Base-by-base conservation (phyloP, 2,797 vertebrate species). In the Bryconaethiops microstoma region DNA sequence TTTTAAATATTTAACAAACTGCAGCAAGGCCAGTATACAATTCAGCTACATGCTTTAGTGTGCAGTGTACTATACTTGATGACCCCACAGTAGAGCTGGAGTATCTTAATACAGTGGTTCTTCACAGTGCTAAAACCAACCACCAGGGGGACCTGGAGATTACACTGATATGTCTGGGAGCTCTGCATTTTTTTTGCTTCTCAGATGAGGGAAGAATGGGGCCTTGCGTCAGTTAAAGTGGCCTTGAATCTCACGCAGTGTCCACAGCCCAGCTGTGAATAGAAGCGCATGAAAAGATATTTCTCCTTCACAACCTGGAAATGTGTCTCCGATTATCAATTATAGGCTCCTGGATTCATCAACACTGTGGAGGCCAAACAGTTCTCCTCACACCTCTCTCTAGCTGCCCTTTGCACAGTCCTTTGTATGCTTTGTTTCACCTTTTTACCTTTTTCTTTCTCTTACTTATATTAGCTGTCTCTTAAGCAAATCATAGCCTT, bases 121-220 rank as follows among this genome's bases (percentile, higher is more conserved):
- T 69, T 82, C 67, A 78, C 71, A 83, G 62, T 67, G 74, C 79
- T 78, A 74, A 17, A 71, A 21, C 68, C 35, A 80, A 74, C 76
- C 85, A 84, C 72, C 70, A 77, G 77, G 52, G 84, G 78, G 82
- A 82, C 63, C 68, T 77, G 76, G 68, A 78, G 71, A 81, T 82
- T 83, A 79, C 65, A 76, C 76, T 74, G 78, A 77, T 68, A 70
- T 55, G 70, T 73, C 67, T 77, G 39, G 60, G 78, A 62, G 25
- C 67, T 74, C 55, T 84, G 76, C 80, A 81, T 86, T 76, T 83
- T 69, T 73, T 35, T 35, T 79, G 77, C 72, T 82, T 69, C 39
- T 45, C 35, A 62, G 79, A 86, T 84, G 79, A 84, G 83, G 78
- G 85, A 70, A 70, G 80, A 81, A 77, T 74, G 42, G 64, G 76